Base-by-base conservation (phyloP, 2,888 invertebrate species). In the Nineta flava region DNA sequence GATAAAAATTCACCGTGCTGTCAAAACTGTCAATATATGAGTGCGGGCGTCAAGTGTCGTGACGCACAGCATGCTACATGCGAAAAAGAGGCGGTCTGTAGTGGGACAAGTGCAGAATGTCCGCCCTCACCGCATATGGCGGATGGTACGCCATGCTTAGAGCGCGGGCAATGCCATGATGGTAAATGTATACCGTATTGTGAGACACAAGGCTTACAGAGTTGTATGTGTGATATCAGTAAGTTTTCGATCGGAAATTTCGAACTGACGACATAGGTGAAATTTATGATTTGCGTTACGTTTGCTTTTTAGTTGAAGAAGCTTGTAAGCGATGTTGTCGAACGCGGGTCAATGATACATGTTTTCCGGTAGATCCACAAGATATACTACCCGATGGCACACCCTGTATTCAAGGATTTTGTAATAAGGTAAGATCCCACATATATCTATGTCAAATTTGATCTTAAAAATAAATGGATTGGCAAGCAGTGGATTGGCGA, bases 1-100 rank as follows among this genome's bases (percentile, higher is more conserved):
- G 95, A 95, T 65, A 90, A 92, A 67, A 96, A 97, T 68, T 92
- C 92, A 0, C 92, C 93, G 4, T 96, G 96, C 63, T 96, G 96
- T 63, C 83, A 87, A 65, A 83, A 84, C 58, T 96, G 96, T 62
- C 83, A 86, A 61, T 90, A 82, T 64, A 90, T 93, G 73, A 76
- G 81, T 47, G 73, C 77, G 4, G 86, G 84, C 9, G 77, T 85
- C 41, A 88, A 88, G 64, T 95, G 95, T 61, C 78, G 92, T 47
- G 91, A 92, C 61, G 88, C 90, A 1, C 91, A 92, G 62, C 84
- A 86, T 60, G 83, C 88, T 1, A 90, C 92, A 19, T 95, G 94
- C 67, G 91, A 93, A 68, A 86, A 90, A 65, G 92, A 92, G 67
- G 88, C 92, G 38, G 75, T 84, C 50, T 91, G 91, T 64, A 88